Base-by-base conservation (phyloP, 2,797 vertebrate species). In the Sciurus carolinensis region DNA sequence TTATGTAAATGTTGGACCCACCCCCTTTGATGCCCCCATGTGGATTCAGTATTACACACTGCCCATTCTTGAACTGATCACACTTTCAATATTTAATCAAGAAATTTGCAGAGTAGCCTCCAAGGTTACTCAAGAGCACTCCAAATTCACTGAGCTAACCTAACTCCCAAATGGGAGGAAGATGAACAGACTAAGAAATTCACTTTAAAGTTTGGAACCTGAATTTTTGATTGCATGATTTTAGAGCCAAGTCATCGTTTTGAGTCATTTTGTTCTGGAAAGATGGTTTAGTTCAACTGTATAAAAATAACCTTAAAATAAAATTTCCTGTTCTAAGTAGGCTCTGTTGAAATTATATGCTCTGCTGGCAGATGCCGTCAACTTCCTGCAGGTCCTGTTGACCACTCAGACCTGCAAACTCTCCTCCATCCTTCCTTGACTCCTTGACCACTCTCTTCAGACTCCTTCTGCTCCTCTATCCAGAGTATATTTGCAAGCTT, bases 171-270 rank as follows among this genome's bases (percentile, higher is more conserved):
- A 18, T 79, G 50, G 62, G 72, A 96, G n/a, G 83, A 52, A 33
- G 12, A 71, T 24, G 24, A 42, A 28, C 18, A 28, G 71, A 83
- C 54, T 15, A 91, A 83, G 47, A 95, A 89, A 3, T 44, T 33
- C 33, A 59, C 54, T 93, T 93, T 47, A 24, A 86, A 96, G 67
- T 83, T 67, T 90, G 69, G 66, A 94, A 93, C 47, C 64, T 87
- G 15, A 93, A 94, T 81, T 90, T 42, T 89, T 5, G 24, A 80
- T 36, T 69, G 36, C 17, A 7, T 69, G 42, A n/a, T 7, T 73
- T 87, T 22, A 81, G 42, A 96, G 91, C 39, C 86, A 95, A 94
- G 73, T 50, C 42, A 96, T 96, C 95, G 92, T 73, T 94, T 80
- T 17, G 26, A 83, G 33, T 33, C 47, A 80, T 42, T 89, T 66